Evolutionary conservation across 2,888 invertebrate genomes (phyloP).

Genomic region (Xestia sexstrigata): DNA sequence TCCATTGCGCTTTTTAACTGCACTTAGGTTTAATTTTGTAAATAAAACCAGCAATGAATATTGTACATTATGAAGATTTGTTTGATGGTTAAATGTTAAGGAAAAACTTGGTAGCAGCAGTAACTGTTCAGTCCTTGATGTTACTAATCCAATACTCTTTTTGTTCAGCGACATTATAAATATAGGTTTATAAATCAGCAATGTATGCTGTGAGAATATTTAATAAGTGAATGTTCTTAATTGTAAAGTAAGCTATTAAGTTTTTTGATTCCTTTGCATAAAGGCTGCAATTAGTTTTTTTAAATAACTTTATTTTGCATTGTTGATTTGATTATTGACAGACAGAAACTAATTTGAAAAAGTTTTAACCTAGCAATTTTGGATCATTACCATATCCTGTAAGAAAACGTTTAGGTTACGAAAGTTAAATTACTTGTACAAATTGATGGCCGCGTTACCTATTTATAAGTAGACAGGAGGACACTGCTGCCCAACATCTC

Average conservation of each 20-base stretch:
- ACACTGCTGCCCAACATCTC: not conserved
- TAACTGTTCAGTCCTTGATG: constrained; percentile 51
- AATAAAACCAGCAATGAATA: constrained; percentile 35
- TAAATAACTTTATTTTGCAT: constrained; percentile 41
- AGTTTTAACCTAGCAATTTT: constrained; percentile 19
- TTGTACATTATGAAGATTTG: not conserved
- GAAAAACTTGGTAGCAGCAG: constrained; percentile 25
- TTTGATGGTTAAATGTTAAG: not conserved
- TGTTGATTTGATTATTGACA: constrained; percentile 7
- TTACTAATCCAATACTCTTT: constrained; percentile 44
- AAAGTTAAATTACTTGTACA: not conserved
- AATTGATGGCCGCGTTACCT: not conserved
- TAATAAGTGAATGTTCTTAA: constrained; percentile 56
- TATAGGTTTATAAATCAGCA: constrained; percentile 4
- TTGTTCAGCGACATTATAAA: not conserved
- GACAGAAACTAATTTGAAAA: constrained; percentile 19
- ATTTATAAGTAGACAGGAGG: not conserved
- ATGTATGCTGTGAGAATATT: constrained; percentile 57
- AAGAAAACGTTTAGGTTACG: constrained; percentile 9
- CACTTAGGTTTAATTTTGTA: rapidly evolving
- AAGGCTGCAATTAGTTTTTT: constrained; percentile 46
- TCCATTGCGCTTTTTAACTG: constrained; percentile 26
- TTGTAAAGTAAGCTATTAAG: constrained; percentile 23
- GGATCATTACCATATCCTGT: constrained; percentile 34
- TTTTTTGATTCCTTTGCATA: constrained; percentile 41